Evolutionary conservation across 2,113 vertebrate species (phyloP).

Genomic region (Cinclus mexicanus): DNA sequence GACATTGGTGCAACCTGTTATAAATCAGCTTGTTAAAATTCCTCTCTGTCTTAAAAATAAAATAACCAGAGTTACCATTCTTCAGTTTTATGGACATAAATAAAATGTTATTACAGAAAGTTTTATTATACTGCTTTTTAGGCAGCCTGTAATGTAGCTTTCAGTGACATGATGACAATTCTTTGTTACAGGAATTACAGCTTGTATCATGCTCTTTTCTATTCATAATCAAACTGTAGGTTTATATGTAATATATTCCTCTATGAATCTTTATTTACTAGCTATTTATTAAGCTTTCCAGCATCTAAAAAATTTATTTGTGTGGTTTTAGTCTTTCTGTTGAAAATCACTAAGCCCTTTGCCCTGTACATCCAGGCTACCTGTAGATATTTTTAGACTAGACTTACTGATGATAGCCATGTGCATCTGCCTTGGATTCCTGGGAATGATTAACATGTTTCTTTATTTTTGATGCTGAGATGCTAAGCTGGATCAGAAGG

Average conservation of each 20-base stretch:
- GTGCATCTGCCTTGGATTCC: not conserved
- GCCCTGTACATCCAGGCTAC: not conserved
- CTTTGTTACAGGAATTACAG: not conserved
- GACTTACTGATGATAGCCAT: not conserved
- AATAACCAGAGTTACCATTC: constrained; percentile 14
- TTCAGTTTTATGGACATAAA: constrained; percentile 48
- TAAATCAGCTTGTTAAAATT: constrained; percentile 59
- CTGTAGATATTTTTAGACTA: not conserved
- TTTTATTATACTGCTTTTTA: constrained; percentile 18
- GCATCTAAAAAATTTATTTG: not conserved
- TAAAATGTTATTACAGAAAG: constrained; percentile 17
- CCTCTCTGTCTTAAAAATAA: constrained; percentile 21
- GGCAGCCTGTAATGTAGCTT: not conserved
- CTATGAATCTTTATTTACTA: not conserved
- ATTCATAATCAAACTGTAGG: not conserved
- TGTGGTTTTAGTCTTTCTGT: not conserved
- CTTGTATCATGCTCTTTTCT: not conserved
- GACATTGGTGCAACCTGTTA: constrained; percentile 28
- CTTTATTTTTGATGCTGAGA: not conserved
- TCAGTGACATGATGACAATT: not conserved
- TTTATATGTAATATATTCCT: not conserved
- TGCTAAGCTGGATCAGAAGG: not conserved
- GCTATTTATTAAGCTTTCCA: not conserved
- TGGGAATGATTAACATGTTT: not conserved
- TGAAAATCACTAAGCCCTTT: not conserved